Percentiles rank a stretch among this genome's conserved stretches.
These are phyloP conservation scores for Hemiprocne comata DNA, from an alignment of 2,113 vertebrate species.

Conservation along the genomic window DNA sequence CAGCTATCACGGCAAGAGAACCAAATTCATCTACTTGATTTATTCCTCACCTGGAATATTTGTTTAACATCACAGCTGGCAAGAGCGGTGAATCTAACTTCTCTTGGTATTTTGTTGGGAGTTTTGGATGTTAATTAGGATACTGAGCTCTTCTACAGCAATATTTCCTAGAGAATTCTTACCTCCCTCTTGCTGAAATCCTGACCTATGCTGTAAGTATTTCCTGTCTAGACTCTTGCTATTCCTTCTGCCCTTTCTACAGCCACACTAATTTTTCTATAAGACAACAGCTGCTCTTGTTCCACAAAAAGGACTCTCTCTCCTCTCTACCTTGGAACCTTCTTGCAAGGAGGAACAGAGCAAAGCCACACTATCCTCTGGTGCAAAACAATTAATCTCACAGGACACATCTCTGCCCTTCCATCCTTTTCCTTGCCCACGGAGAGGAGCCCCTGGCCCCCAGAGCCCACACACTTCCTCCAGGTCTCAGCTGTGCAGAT, in stretches of 20 bases:
- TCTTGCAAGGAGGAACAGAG: background rate
- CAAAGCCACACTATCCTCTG: fast-evolving
- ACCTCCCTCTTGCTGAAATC: background rate
- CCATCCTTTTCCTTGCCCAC: fast-evolving
- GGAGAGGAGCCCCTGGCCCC: background rate
- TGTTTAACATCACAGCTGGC: background rate
- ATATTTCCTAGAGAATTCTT: background rate
- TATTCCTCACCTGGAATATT: background rate
- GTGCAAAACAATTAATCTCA: background rate
- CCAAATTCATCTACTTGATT: background rate
- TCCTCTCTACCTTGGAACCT: background rate
- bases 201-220: background rate
- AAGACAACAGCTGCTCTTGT: background rate
- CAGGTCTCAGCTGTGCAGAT: background rate
- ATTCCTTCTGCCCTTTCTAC: background rate
- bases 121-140: background rate
- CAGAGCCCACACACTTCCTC: background rate
- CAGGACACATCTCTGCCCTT: background rate
- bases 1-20: background rate
- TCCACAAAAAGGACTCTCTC: background rate
- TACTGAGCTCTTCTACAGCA: background rate
- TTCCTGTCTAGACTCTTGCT: constrained; percentile 56
- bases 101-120: background rate
- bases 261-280: background rate
- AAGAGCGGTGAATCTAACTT: background rate